These are phyloP conservation scores for Trochalopteron elliotii DNA, from an alignment of 2,113 vertebrate genomes.

Conservation along the genomic window DNA sequence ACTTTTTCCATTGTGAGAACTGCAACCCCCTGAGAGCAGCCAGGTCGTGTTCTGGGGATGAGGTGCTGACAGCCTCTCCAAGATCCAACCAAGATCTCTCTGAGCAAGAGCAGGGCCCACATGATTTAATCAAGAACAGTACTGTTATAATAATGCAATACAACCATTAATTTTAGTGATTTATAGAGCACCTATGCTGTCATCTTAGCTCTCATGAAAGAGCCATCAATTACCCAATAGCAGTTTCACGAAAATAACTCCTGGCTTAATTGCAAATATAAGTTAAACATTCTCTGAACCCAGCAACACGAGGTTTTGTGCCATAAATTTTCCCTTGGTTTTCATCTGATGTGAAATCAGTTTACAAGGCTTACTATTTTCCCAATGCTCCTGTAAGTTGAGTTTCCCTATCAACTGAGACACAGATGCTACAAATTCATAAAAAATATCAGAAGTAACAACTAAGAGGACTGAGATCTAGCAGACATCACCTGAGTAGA, in stretches of 20 bases:
- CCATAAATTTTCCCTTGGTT: background rate
- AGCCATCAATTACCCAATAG: background rate
- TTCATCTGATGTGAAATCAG: background rate
- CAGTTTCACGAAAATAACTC: background rate
- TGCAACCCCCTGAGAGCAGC: background rate
- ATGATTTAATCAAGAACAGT: background rate
- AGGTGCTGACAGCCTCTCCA: background rate
- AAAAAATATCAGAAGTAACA: background rate
- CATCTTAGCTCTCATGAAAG: background rate
- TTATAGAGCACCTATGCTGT: background rate
- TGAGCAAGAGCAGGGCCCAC: background rate
- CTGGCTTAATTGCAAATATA: background rate
- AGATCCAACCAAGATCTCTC: background rate
- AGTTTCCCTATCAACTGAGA: background rate
- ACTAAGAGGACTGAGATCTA: background rate
- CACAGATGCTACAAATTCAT: background rate
- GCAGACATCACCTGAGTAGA: background rate
- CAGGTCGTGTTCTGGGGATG: background rate
- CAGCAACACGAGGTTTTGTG: background rate
- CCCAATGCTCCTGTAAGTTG: background rate
- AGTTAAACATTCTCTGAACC: background rate
- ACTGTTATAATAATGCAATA: background rate
- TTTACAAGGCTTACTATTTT: background rate
- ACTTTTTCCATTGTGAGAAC: background rate
- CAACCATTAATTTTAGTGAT: slow-evolving; percentile 23